Base-by-base conservation (phyloP, 2,797 vertebrate species). In the Aldrovandia affinis region DNA sequence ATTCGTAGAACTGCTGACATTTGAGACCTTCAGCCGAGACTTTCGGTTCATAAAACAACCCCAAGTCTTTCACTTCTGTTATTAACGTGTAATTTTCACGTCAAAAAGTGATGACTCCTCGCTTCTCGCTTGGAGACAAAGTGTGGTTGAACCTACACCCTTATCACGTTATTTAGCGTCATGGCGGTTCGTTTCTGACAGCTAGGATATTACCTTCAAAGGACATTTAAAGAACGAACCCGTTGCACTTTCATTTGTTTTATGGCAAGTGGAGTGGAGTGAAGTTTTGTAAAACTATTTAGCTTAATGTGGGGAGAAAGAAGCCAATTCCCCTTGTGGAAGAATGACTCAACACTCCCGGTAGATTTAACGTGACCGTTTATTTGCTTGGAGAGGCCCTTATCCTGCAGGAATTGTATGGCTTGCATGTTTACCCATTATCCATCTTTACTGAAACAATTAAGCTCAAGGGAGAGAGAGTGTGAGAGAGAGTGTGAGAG, bases 211-310 rank as follows among this genome's bases (percentile, higher is more conserved):
- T 22, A 22, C 2, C 22, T n/a, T 22, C 0, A 68, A 68, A 68
- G 10, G 28, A 68, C 30, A 68, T 61, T 2, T 3, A 20, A n/a
- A 9, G 9, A 68, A 30, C 0, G 10, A 68, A 30, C 0, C 63
- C 7, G 63, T 30, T 9, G 28, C 75, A 2, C 82, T 84, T 80
- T 84, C 75, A 14, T 30, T 84, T 85, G 55, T 22, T 57, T 80
- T 65, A 65, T 33, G 6, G 8, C 3, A 30, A 65, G n/a, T 33
- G 28, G 30, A 12, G 63, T 68, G 28, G 28, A 30, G 47, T 50
- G 6, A 50, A 6, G 47, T 50, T 50, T 50, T 50, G 47, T 50
- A 6, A 5, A 50, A 50, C 47, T 50, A 50, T 12, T 50, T 5
- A 6, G 12, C 47, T 12, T 50, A 50, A 50, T 50, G 6, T 6